phyloP scores from a whole-genome alignment of 2,888 invertebrate genomes.

The Deilephila porcellus region DNA sequence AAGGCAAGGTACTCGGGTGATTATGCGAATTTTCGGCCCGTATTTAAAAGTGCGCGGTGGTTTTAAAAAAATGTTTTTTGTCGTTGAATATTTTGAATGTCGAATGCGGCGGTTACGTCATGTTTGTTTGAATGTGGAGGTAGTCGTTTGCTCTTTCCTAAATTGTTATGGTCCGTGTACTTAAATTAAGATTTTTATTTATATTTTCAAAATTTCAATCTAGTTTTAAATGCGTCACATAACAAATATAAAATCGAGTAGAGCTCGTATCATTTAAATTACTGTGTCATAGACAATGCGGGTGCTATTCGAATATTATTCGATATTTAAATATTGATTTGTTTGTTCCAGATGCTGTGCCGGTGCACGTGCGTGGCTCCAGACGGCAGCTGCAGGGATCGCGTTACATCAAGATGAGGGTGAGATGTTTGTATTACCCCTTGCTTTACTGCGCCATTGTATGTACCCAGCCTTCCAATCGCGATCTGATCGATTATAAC shows the following conservation, averaged over 20 bases:
- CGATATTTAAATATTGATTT: constrained; percentile 12
- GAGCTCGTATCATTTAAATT: too few relatives aligned
- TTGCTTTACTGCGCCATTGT: background rate
- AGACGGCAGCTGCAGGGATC: constrained; percentile 17
- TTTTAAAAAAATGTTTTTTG: constrained; percentile 21
- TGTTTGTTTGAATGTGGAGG: constrained; percentile 1
- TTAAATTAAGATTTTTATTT: background rate
- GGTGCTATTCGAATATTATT: background rate
- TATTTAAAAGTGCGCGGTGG: constrained; percentile 22
- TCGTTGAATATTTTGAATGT: constrained; percentile 22
- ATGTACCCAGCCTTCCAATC: background rate
- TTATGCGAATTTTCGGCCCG: constrained; percentile 23
- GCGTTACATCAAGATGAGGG: constrained; percentile 10
- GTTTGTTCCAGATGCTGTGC: constrained; percentile 18
- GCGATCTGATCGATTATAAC: background rate
- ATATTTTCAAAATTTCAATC: background rate
- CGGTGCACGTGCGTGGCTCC: background rate
- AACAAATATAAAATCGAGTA: too few relatives aligned
- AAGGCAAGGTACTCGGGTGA: constrained; percentile 25
- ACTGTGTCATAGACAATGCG: background rate
- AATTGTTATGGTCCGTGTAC: background rate
- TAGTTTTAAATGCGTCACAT: too few relatives aligned
- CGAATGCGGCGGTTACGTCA: constrained; percentile 9
- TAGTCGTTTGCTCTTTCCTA: background rate
- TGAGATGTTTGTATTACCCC: constrained; percentile 7